Conservation (phyloP, 2,797 vertebrate genomes). For the Diplodus sargus region DNA sequence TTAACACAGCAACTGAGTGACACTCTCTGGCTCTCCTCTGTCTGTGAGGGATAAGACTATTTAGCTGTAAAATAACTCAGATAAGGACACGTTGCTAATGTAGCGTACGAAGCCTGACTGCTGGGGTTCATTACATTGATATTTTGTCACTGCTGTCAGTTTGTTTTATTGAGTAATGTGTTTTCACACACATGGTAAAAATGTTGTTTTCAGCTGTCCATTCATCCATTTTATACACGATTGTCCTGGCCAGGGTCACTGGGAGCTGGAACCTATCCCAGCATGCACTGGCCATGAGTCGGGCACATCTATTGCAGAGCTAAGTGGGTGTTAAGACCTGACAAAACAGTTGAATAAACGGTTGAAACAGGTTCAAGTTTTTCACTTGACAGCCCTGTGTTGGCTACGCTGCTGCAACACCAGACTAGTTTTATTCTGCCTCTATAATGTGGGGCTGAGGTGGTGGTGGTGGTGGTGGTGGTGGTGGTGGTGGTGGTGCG, state of each 20-base stretch:
- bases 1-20: constrained; percentile 48
- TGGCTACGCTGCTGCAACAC: background rate
- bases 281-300: background rate
- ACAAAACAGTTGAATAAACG: background rate
- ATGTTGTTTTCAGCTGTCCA: background rate
- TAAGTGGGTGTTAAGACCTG: background rate
- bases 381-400: background rate
- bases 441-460: background rate
- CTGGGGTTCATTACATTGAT: constrained; percentile 7
- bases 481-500: background rate
- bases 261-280: background rate
- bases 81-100: constrained; percentile 44
- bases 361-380: background rate
- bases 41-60: constrained; percentile 36
- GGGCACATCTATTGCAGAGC: background rate
- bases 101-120: constrained; percentile 2
- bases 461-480: background rate
- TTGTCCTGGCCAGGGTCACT: background rate
- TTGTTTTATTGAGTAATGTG: constrained; percentile 16
- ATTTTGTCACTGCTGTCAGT: constrained; percentile 19
- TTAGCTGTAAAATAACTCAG: constrained; percentile 13
- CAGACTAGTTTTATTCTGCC: background rate
- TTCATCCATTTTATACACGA: background rate
- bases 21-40: constrained; percentile 11
- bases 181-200: background rate